Conservation (phyloP, 2,888 invertebrate species). For the Acleris laterana region DNA sequence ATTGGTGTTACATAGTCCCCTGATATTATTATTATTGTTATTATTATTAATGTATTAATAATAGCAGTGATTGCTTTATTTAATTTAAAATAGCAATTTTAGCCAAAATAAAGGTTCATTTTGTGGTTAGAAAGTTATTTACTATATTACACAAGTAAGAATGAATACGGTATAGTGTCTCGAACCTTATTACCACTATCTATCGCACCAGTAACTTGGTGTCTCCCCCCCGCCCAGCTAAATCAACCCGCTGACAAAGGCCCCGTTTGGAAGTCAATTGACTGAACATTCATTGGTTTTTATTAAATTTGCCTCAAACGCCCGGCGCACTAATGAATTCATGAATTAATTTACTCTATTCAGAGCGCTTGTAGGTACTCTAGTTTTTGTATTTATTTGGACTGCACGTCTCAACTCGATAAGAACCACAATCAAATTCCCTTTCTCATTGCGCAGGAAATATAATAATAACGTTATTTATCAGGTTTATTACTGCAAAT, state of each 20-base stretch:
- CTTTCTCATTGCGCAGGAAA: too few relatives aligned
- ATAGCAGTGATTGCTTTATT: too few relatives aligned
- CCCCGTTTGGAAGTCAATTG: conserved; percentile 35
- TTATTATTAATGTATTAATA: too few relatives aligned
- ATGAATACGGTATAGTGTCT: not conserved
- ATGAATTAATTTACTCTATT: conserved; percentile 33
- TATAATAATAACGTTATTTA: too few relatives aligned
- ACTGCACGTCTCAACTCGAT: conserved; percentile 1
- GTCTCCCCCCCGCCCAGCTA: not conserved
- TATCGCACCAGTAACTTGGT: not conserved
- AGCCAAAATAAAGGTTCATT: too few relatives aligned
- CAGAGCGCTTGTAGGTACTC: conserved; percentile 12
- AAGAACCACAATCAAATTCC: too few relatives aligned
- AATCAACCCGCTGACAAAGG: conserved; percentile 27
- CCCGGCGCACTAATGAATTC: conserved; percentile 23
- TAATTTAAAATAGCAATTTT: too few relatives aligned
- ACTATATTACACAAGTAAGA: too few relatives aligned
- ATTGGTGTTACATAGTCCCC: too few relatives aligned
- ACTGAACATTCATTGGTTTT: conserved; percentile 28
- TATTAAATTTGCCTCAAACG: conserved; percentile 23
- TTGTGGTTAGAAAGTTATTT: too few relatives aligned
- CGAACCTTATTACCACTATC: not conserved
- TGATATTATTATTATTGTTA: too few relatives aligned
- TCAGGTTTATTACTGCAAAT: too few relatives aligned
- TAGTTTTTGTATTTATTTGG: conserved; percentile 5